Evolutionary conservation across 2,797 vertebrate genomes (phyloP).

Genomic region (Fistularia tabacaria): DNA sequence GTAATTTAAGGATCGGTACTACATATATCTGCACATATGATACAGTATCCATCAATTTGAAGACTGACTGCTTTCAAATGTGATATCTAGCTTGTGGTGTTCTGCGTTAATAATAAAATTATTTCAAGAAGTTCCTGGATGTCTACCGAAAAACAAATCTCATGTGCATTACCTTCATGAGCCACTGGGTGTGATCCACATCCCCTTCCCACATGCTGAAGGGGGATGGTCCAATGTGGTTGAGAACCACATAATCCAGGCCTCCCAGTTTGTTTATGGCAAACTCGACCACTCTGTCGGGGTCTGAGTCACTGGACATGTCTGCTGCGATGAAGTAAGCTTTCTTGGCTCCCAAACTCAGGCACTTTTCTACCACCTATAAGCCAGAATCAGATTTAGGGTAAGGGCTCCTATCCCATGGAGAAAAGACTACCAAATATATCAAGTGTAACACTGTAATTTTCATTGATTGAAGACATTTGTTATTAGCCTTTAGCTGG

Average conservation of each 20-base stretch:
- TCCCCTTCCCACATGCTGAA: conserved; percentile 79
- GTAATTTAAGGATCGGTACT: too few relatives aligned
- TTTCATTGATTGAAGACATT: too few relatives aligned
- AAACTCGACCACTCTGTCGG: conserved; percentile 77
- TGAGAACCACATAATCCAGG: conserved; percentile 84
- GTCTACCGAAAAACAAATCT: too few relatives aligned
- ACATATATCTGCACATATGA: too few relatives aligned
- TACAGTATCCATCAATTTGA: too few relatives aligned
- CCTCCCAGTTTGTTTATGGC: conserved; percentile 81
- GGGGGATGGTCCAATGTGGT: conserved; percentile 77
- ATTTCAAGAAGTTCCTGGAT: too few relatives aligned
- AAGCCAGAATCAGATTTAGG: conserved; percentile 1
- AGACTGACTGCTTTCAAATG: too few relatives aligned
- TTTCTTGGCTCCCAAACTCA: conserved; percentile 79
- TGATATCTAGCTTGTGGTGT: too few relatives aligned
- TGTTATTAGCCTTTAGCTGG: too few relatives aligned
- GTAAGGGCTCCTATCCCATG: not conserved
- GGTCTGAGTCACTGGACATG: conserved; percentile 76
- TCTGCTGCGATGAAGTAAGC: conserved; percentile 78
- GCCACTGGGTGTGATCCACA: conserved; percentile 72
- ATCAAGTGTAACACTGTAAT: too few relatives aligned
- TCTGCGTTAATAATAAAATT: too few relatives aligned
- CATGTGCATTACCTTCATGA: conserved; percentile 79
- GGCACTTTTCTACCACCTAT: conserved; percentile 82
- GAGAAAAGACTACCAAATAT: too few relatives aligned